Percentiles rank a stretch among this genome's conserved stretches.
Evolutionary conservation across 2,113 vertebrate species (phyloP).

Genomic region (Microcebus tavaratra): DNA sequence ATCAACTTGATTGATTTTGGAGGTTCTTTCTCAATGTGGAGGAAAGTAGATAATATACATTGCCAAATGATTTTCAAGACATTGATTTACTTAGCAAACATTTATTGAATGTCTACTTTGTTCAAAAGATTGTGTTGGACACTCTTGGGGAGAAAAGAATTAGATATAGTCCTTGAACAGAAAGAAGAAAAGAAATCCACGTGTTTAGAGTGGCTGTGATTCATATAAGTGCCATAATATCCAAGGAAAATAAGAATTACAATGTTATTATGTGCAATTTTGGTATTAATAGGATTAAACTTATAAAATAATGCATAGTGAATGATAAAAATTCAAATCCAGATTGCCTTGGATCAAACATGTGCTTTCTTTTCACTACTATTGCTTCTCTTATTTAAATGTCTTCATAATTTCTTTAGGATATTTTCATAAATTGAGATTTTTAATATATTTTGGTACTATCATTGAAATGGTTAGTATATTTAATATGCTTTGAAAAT

Average conservation of each 20-base stretch:
- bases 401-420: neutral
- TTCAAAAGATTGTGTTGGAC: slow-evolving; percentile 2
- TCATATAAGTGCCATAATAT: neutral
- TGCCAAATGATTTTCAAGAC: slow-evolving; percentile 44
- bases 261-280: neutral
- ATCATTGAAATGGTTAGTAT: slow-evolving; percentile 38
- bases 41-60: slow-evolving; percentile 14
- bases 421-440: slow-evolving; percentile 14
- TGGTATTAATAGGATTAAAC: neutral
- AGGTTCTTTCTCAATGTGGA: neutral
- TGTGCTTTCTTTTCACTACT: slow-evolving; percentile 9
- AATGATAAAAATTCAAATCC: slow-evolving; percentile 2
- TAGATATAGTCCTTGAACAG: neutral
- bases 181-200: neutral
- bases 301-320: slow-evolving; percentile 22
- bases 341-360: neutral
- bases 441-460: slow-evolving; percentile 4
- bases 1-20: slow-evolving; percentile 40
- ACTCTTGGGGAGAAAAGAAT: neutral
- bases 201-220: slow-evolving; percentile 5
- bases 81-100: slow-evolving; percentile 49
- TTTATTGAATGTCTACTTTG: slow-evolving; percentile 27
- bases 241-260: neutral
- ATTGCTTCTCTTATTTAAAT: slow-evolving; percentile 9
- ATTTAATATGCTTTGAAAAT: slow-evolving; percentile 52